Percentiles rank a stretch among this genome's conserved stretches.
phyloP scores from a whole-genome alignment of 2,888 invertebrate genomes.

The Onchidella celtica region DNA sequence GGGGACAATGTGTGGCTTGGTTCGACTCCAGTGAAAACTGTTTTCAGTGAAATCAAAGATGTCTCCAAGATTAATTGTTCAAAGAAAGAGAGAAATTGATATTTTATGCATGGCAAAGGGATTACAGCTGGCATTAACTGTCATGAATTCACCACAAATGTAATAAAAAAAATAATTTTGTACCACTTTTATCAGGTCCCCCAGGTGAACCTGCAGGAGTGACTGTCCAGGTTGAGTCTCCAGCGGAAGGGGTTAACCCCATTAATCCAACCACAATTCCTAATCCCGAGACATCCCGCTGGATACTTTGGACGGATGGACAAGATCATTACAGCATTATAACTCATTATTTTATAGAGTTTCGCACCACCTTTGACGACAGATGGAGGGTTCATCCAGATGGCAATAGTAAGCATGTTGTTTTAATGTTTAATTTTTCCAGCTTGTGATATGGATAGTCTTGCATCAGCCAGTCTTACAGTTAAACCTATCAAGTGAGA shows the following conservation, averaged over 20 bases:
- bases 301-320: slow-evolving; percentile 82
- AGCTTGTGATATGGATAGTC: no score
- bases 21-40: no score
- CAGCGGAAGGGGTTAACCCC: slow-evolving; percentile 83
- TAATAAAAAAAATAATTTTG: neutral
- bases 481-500: no score
- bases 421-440: no score
- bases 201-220: slow-evolving; percentile 94
- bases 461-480: no score
- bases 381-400: slow-evolving; percentile 57
- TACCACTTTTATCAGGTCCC: slow-evolving; percentile 83
- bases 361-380: slow-evolving; percentile 60
- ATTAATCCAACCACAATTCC: neutral
- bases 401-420: slow-evolving; percentile 45
- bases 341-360: slow-evolving; percentile 87
- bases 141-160: no score
- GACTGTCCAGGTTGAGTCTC: slow-evolving; percentile 88
- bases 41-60: no score
- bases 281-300: slow-evolving; percentile 84
- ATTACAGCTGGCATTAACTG: no score
- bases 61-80: no score
- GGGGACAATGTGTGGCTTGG: no score
- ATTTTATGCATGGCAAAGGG: no score
- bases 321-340: slow-evolving; percentile 91
- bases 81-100: no score